A percentile compares a stretch with the other conserved stretches of the same genome.
Evolutionary conservation across 2,797 vertebrate species (phyloP).

Genomic region (Pseudochromis fuscus): DNA sequence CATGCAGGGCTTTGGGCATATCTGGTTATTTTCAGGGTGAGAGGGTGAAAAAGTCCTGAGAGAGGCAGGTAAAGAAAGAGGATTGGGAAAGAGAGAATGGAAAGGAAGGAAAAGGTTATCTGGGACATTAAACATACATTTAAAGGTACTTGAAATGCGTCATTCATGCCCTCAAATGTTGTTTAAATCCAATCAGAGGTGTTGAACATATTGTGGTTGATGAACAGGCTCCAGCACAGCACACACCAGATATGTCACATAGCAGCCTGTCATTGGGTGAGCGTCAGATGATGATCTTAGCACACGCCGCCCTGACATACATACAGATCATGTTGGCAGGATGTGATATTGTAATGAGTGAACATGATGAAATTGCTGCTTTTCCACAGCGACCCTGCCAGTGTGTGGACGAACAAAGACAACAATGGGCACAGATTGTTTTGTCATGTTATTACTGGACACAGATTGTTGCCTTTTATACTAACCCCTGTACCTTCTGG

Average conservation of each 20-base stretch:
- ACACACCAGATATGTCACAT: background rate
- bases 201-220: slow-evolving; percentile 1
- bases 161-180: slow-evolving; percentile 12
- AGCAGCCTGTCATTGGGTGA: background rate
- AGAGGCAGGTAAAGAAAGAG: slow-evolving; percentile 18
- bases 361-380: background rate
- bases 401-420: background rate
- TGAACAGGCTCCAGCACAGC: background rate
- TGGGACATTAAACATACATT: slow-evolving; percentile 1
- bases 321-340: background rate
- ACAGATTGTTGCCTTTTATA: too few relatives aligned
- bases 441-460: background rate
- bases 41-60: slow-evolving; percentile 32
- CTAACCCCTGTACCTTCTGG: too few relatives aligned
- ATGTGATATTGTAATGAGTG: background rate
- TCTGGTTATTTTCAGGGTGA: slow-evolving; percentile 49
- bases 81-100: slow-evolving; percentile 4
- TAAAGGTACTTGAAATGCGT: slow-evolving; percentile 5
- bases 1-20: slow-evolving; percentile 44
- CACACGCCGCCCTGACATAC: background rate
- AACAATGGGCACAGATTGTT: background rate
- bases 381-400: background rate
- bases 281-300: background rate
- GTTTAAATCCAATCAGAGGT: slow-evolving; percentile 7
- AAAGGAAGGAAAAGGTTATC: slow-evolving; percentile 5